Conservation (phyloP, 2,888 invertebrate species). For the Gastracanthus pulcherrimus region DNA sequence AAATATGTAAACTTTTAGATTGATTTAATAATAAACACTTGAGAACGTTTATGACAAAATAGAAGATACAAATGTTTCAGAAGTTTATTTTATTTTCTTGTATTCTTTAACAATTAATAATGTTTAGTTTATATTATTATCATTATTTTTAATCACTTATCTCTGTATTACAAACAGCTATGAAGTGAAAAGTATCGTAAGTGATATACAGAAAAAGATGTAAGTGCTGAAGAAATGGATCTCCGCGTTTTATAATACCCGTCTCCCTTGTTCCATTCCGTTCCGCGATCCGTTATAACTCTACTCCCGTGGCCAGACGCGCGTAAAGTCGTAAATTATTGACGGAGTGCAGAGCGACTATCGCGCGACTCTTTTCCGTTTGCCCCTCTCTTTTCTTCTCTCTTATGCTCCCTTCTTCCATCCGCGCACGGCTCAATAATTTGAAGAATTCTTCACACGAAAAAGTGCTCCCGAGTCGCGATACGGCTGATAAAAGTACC, state of each 20-base stretch:
- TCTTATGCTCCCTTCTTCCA: background rate
- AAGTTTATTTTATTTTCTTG: too few relatives aligned
- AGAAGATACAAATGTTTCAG: too few relatives aligned
- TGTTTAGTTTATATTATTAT: too few relatives aligned
- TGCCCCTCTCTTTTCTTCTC: slow-evolving; percentile 7
- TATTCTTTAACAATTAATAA: too few relatives aligned
- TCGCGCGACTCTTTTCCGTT: slow-evolving; percentile 1
- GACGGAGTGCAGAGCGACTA: slow-evolving; percentile 7
- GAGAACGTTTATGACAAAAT: too few relatives aligned
- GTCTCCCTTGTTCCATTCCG: slow-evolving; percentile 51
- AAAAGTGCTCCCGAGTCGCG: background rate
- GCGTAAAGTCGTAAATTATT: slow-evolving; percentile 49
- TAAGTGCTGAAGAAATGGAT: background rate
- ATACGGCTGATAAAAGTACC: background rate
- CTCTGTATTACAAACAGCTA: too few relatives aligned
- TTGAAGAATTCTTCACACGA: slow-evolving; percentile 31
- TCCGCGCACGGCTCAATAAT: slow-evolving; percentile 27
- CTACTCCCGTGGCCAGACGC: slow-evolving; percentile 31
- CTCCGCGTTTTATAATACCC: slow-evolving; percentile 23
- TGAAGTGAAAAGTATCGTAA: too few relatives aligned
- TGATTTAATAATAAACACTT: too few relatives aligned
- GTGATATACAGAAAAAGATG: background rate
- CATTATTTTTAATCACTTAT: too few relatives aligned
- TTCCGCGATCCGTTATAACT: slow-evolving; percentile 56
- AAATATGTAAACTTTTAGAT: too few relatives aligned